Evolutionary conservation across 1,140 invertebrate species (phyloP), one percentile per base, ranked within the genome.

Genomic region (Pseudobourletiella spinata): DNA sequence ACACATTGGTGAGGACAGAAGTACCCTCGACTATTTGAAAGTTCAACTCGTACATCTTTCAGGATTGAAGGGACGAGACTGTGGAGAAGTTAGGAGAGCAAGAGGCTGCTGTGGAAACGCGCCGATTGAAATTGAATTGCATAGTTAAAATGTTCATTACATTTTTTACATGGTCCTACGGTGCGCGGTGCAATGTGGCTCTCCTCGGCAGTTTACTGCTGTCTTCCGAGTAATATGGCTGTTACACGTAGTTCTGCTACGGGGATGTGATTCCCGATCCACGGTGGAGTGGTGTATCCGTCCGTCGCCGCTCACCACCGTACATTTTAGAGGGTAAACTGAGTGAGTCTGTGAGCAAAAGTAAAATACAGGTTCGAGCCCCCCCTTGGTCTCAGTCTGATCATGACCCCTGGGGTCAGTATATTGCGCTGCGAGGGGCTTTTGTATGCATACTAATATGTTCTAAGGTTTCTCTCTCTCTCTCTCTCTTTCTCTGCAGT

Each of bases 321-420:
- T 39, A 11, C 32, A 39, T 11, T 39, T 11, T 39, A 39, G n/a
- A 39, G 44, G n/a, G 29, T 59, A 29, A 3, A 26, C 28, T 50
- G 20, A 18, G 24, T 44, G 46, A 22, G 55, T 4, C 39, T 4
- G 26, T 24, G 6, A 61, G 50, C 46, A 54, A 39, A 54, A 54
- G 59, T 61, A 64, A 62, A 56, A 62, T 62, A 56, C 56, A 64
- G 57, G 62, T 64, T 59, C 62, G 20, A 28, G 64, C 48, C 61
- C 65, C 65, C 65, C 65, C 61, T 67, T 44, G 22, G 65, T 54
- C 54, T 46, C 22, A 57, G 20, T 67, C 58, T 67, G 61, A 67
- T 67, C 50, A 61, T 67, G 65, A 67, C 65, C 65, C 65, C 65
- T 64, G 65, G 65, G 65, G 65, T 67, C 65, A 67, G 51, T 59